Base-by-base conservation (phyloP, 1,140 invertebrate genomes). In the Drosophila ercepeae region DNA sequence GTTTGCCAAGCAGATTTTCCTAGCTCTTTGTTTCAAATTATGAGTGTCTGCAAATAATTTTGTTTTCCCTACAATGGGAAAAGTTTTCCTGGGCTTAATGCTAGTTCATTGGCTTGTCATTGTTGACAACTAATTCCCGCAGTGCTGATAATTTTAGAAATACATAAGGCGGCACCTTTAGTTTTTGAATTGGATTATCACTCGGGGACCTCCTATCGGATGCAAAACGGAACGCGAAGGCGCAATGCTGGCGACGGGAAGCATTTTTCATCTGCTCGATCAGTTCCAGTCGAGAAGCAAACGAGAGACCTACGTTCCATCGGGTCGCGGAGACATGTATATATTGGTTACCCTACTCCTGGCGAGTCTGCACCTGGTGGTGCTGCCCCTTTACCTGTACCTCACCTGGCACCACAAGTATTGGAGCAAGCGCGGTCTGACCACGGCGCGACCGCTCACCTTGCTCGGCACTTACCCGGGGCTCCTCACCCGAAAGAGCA, bases 381-480 rank as follows among this genome's bases (percentile, higher is more conserved):
- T 74, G 6, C 32, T 84, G 16, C 55, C 73, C 5, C 29, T 91
- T 8, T 92, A 92, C 50, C 16, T 91, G 21, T 92, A 92, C 49
- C 67, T 92, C 11, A 91, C 89, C 34, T 89, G 83, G 78, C 78
- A 92, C 57, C 91, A 91, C 60, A 78, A 76, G 25, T 90, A 89
- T 53, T 92, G 92, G 91, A 51, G 52, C 4, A 74, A 67, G 25
- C 60, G 88, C 2, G 84, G 90, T 3, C 18, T 92, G 9, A 23
- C 71, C n/a, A 88, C 86, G 9, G 91, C 89, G 4, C 69, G 78
- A n/a, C 91, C 92, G 0, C 32, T 75, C 1, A 59, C 81, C 0
- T n/a, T 92, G 4, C 65, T 90, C 9, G 92, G 92, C 8, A 92
- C 74, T 4, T 89, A 94, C 77, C 93, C 94, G 45, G 92, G 92